Percentiles rank a stretch among this genome's conserved stretches.
Conservation (phyloP, 2,888 invertebrate genomes). For the Meteorus colon region DNA sequence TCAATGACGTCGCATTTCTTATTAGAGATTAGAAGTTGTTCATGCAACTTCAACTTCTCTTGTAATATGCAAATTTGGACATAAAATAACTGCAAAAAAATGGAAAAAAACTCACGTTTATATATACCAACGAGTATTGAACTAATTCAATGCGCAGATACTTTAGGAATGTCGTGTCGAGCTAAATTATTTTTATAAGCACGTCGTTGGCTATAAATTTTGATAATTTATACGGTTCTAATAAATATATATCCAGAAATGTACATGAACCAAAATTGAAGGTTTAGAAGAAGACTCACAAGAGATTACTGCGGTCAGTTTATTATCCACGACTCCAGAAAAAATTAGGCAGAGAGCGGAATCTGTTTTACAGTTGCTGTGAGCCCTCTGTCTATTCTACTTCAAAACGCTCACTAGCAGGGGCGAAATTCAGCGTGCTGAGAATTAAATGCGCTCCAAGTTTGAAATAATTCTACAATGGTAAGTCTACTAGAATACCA, state of each 20-base stretch:
- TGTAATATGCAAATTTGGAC: not conserved
- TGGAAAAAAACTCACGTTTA: constrained; percentile 5
- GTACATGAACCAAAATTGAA: not conserved
- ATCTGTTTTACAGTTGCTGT: no score
- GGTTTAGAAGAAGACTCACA: not conserved
- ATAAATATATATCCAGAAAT: not conserved
- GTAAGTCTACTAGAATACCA: not conserved
- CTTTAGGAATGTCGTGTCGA: not conserved
- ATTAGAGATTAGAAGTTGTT: no score
- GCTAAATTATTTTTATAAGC: not conserved
- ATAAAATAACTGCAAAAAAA: not conserved
- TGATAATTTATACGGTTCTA: not conserved
- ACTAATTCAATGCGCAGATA: constrained; percentile 11
- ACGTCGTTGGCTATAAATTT: not conserved
- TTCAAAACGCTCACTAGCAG: no score
- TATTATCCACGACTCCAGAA: not conserved
- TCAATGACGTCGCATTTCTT: no score
- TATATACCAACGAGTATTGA: not conserved
- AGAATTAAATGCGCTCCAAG: not conserved
- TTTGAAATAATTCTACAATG: not conserved
- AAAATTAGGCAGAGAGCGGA: not conserved
- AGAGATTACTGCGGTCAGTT: constrained; percentile 23
- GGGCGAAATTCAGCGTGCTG: no score
- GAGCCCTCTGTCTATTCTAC: not conserved
- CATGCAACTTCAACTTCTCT: not conserved